These are phyloP conservation scores for Eulemur macaco DNA, from an alignment of 2,113 vertebrate genomes.

Conservation along the genomic window DNA sequence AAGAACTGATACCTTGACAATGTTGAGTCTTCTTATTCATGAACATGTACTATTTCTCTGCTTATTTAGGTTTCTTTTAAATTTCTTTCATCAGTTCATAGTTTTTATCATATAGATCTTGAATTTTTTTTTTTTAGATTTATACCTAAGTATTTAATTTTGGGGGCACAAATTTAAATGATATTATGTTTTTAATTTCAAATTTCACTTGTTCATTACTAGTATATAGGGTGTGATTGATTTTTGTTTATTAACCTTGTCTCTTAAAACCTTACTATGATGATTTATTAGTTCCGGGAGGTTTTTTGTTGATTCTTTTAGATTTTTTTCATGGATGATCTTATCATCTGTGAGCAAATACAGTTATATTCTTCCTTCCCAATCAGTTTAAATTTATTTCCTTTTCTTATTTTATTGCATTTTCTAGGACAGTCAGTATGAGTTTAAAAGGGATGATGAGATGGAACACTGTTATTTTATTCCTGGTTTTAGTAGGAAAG, in stretches of 20 bases:
- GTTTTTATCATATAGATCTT: neutral
- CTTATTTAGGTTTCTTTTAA: neutral
- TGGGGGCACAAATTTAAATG: neutral
- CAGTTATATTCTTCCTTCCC: neutral
- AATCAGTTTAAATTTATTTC: neutral
- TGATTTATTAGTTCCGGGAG: neutral
- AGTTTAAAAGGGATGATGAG: neutral
- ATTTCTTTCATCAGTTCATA: neutral
- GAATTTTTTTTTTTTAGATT: neutral
- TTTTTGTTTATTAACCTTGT: neutral
- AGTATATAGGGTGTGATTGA: neutral
- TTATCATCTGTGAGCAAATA: neutral
- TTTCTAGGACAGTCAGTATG: neutral
- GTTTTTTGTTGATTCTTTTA: neutral
- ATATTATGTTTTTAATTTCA: neutral
- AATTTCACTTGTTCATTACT: neutral
- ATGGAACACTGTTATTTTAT: too few species aligned
- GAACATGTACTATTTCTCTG: neutral
- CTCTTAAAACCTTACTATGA: neutral
- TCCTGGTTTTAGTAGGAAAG: neutral
- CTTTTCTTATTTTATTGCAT: neutral
- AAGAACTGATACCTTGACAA: neutral
- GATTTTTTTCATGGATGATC: neutral
- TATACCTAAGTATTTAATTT: neutral
- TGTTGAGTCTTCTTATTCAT: neutral